phyloP scores from a whole-genome alignment of 1,140 invertebrate genomes.

The Cherax destructor region DNA sequence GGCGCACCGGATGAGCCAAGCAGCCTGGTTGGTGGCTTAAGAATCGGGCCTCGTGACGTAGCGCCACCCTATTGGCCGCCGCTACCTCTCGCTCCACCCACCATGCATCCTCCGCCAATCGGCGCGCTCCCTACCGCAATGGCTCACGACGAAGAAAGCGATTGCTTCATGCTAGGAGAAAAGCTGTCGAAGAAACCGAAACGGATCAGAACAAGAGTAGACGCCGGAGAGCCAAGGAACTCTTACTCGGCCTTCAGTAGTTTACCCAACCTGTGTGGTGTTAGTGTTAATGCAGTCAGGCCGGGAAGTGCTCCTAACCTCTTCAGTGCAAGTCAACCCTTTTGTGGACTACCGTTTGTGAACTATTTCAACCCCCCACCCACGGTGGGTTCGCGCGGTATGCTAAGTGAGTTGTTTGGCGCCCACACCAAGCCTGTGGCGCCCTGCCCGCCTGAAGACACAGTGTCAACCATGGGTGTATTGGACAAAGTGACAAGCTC shows the following conservation, averaged over 20 bases:
- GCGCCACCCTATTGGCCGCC: constrained; percentile 70
- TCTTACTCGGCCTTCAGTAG: constrained; percentile 82
- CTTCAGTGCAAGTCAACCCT: constrained; percentile 69
- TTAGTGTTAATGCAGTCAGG: constrained; percentile 71
- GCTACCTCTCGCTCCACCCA: constrained; percentile 70
- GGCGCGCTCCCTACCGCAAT: constrained; percentile 85
- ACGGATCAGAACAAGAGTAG: constrained; percentile 93
- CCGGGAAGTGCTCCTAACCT: constrained; percentile 69
- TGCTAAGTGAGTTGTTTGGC: constrained; percentile 72
- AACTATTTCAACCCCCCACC: constrained; percentile 70
- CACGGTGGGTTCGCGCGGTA: constrained; percentile 69
- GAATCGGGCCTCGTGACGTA: constrained; percentile 71
- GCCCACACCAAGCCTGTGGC: constrained; percentile 68
- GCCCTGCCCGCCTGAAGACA: constrained; percentile 66
- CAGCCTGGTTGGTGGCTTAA: constrained; percentile 71
- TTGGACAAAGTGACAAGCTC: constrained; percentile 69
- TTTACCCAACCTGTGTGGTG: constrained; percentile 71
- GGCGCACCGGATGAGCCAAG: constrained; percentile 71
- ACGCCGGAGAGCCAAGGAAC: constrained; percentile 94
- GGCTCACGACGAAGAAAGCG: constrained; percentile 89
- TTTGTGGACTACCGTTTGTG: constrained; percentile 72
- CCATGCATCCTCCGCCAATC: constrained; percentile 70
- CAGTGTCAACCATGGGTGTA: constrained; percentile 66
- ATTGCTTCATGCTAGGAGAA: constrained; percentile 73
- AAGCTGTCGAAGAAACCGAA: constrained; percentile 73